Base-by-base conservation (phyloP, 2,888 invertebrate species). In the Eupithecia abbreviata region DNA sequence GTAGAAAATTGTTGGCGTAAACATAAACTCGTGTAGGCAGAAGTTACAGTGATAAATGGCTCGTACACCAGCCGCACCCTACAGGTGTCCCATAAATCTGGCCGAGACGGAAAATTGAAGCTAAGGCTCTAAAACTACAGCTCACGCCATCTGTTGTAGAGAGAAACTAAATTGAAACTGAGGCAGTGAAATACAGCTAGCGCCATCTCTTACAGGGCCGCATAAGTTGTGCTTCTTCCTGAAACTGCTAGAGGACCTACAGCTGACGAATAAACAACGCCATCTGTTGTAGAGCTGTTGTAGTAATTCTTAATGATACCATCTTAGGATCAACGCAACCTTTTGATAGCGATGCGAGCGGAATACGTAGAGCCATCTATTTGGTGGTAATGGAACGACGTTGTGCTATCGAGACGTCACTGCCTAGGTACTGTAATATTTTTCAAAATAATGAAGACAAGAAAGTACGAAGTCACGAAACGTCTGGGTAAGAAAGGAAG, bases 81-180 rank as follows among this genome's bases (percentile, higher is more conserved):
- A 82, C 82, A 82, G 81, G 82, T 82, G 81, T 80, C 73, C 73
- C 71, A 75, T 81, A 80, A 81, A 81, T 79, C 62, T 49, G 45
- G 30, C 3, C n/a, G 45, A 68, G 62, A n/a, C 30, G 62, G 49
- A 43, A 74, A 75, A 62, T 10, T 47, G 5, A 41, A 69, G 58
- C 41, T 55, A 58, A 41, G 12, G 2, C 4, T 69, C 42, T 71
- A n/a, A 30, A 18, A 72, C 51, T 51, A 65, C 42, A 74, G 65
- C n/a, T 18, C 30, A 30, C 77, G 78, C 77, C 80, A 79, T 77
- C 82, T 80, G 4, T 58, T 30, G 10, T 7, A 41, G 6, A 7
- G 10, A 13, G 75, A 70, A 42, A 68, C 5, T 2, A 65, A 41
- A 65, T 41, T 41, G 13, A 41, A 65, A 41, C 65, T 30, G 12